phyloP scores from a whole-genome alignment of 2,113 vertebrate species.

The Engystomops pustulosus region DNA sequence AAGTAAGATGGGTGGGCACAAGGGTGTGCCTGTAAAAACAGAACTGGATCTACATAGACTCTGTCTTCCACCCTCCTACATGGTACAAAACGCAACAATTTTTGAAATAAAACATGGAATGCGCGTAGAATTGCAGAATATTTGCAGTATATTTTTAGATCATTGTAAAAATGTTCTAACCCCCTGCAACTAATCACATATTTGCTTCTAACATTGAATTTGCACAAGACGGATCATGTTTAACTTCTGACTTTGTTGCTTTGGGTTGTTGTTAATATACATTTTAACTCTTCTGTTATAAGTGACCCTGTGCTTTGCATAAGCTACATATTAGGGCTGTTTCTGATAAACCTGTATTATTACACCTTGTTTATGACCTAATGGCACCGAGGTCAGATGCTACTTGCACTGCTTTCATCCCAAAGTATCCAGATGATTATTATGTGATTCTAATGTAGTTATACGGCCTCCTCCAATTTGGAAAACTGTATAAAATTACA shows the following conservation, averaged over 20 bases:
- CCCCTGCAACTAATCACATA: not conserved
- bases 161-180: not conserved
- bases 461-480: not conserved
- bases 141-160: not conserved
- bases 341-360: not conserved
- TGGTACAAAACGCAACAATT: constrained; percentile 18
- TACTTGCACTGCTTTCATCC: too few relatives aligned
- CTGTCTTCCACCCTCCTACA: not conserved
- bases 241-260: constrained; percentile 9
- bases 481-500: not conserved
- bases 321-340: not conserved
- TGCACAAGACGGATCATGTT: not conserved
- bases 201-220: constrained; percentile 1
- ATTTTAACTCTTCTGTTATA: not conserved
- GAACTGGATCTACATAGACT: not conserved
- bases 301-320: not conserved
- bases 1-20: constrained; percentile 22
- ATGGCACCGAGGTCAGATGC: not conserved
- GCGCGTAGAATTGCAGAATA: not conserved
- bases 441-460: not conserved
- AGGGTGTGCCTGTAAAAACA: constrained; percentile 26
- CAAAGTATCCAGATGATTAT: too few relatives aligned
- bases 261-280: not conserved
- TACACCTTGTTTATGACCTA: not conserved
- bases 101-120: not conserved